These are phyloP conservation scores for Heliconius nattereri DNA, from an alignment of 1,140 invertebrate species.

Conservation along the genomic window DNA sequence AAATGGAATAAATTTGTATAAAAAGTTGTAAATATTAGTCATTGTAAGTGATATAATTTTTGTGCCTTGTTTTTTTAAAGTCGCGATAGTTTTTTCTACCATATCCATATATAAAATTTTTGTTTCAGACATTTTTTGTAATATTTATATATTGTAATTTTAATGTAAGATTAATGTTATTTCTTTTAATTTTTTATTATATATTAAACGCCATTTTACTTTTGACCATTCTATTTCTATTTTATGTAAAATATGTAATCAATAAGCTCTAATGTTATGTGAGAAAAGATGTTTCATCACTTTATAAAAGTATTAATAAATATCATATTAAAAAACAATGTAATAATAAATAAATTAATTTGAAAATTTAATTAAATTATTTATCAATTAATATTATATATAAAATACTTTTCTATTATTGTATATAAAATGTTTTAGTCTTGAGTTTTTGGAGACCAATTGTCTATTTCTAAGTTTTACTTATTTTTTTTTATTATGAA, in stretches of 20 bases:
- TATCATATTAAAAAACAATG: no score
- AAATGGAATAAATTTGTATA: constrained; percentile 39
- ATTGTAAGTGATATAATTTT: constrained; percentile 9
- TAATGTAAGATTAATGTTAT: neutral
- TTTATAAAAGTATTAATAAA: no score
- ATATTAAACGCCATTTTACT: neutral
- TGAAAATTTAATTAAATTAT: no score
- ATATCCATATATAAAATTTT: neutral
- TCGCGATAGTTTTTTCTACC: neutral
- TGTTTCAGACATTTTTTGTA: neutral
- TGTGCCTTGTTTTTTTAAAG: constrained; percentile 34
- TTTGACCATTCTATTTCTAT: neutral
- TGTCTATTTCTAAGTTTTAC: no score
- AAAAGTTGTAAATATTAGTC: constrained; percentile 29
- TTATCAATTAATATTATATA: no score
- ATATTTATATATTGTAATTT: neutral
- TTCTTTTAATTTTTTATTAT: neutral
- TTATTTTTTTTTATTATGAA: no score
- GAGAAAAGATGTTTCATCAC: no score
- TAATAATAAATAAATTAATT: no score
- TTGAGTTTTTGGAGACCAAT: no score
- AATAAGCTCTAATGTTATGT: neutral
- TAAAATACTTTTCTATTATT: no score
- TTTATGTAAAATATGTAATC: no score
- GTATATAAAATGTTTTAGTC: no score